Percentiles rank a stretch among this genome's conserved stretches.
phyloP scores from a whole-genome alignment of 2,113 vertebrate species.

The Orthonyx spaldingii region DNA sequence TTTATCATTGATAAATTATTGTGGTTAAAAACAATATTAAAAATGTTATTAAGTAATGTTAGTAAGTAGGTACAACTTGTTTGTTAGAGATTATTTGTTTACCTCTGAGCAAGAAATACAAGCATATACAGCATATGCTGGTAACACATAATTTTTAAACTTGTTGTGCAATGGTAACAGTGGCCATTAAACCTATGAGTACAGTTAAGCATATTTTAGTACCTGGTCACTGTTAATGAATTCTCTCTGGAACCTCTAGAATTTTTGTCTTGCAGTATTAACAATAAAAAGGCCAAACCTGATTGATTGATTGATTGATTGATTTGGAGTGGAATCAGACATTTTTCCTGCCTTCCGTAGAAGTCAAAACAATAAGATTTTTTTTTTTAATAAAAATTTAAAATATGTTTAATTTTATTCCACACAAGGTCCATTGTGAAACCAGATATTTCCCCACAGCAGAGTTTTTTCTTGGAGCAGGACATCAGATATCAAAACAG shows the following conservation, averaged over 20 bases:
- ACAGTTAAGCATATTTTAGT: neutral
- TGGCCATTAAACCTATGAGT: neutral
- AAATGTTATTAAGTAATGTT: neutral
- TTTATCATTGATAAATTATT: neutral
- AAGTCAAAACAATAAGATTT: neutral
- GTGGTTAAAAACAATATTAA: neutral
- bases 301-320: neutral
- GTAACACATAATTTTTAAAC: neutral
- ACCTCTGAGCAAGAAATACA: neutral
- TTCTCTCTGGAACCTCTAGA: neutral
- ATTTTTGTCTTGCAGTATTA: neutral
- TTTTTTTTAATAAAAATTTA: neutral
- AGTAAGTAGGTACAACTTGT: neutral
- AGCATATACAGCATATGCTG: rapidly evolving
- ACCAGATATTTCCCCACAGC: neutral
- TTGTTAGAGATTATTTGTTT: neutral
- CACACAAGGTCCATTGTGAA: neutral
- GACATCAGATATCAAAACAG: neutral
- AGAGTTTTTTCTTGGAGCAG: neutral
- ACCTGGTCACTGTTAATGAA: neutral
- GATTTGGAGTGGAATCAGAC: neutral
- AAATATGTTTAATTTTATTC: neutral
- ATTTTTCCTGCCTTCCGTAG: neutral
- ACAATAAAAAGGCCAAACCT: neutral
- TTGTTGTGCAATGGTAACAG: neutral